phyloP scores from a whole-genome alignment of 2,113 vertebrate genomes.

The Pedionomus torquatus region DNA sequence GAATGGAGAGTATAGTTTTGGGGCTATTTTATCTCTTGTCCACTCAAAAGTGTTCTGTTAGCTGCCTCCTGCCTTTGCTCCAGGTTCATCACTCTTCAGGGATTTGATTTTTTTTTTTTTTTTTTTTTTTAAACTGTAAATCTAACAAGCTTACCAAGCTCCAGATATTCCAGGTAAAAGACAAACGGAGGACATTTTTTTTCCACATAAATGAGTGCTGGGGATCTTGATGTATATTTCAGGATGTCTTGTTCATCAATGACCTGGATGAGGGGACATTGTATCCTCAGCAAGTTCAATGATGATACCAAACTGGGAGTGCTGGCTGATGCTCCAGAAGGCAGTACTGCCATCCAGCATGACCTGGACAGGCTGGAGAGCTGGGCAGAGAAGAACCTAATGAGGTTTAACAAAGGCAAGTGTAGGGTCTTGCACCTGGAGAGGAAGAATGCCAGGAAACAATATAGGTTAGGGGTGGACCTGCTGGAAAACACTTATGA shows the following conservation, averaged over 20 bases:
- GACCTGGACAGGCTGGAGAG: no score
- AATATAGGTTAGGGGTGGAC: no score
- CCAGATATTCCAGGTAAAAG: not conserved
- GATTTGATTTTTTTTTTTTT: not conserved
- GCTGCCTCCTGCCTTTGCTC: not conserved
- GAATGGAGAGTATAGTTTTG: not conserved
- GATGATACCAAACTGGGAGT: no score
- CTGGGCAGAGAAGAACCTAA: no score
- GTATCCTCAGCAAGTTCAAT: no score
- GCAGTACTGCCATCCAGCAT: no score
- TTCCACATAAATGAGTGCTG: not conserved
- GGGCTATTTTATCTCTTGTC: not conserved
- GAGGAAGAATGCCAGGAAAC: no score
- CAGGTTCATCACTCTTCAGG: not conserved
- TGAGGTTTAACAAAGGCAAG: no score
- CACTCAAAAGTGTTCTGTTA: not conserved
- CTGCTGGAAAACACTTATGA: no score
- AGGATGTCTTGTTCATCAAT: not conserved
- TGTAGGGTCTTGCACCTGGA: no score
- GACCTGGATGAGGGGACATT: no score
- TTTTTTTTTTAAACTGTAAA: not conserved
- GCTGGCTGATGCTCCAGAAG: no score
- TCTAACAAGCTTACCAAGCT: not conserved
- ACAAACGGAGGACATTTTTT: not conserved
- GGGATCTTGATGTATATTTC: not conserved